Evolutionary conservation across 2,113 vertebrate genomes (phyloP).

Genomic region (Athene noctua): DNA sequence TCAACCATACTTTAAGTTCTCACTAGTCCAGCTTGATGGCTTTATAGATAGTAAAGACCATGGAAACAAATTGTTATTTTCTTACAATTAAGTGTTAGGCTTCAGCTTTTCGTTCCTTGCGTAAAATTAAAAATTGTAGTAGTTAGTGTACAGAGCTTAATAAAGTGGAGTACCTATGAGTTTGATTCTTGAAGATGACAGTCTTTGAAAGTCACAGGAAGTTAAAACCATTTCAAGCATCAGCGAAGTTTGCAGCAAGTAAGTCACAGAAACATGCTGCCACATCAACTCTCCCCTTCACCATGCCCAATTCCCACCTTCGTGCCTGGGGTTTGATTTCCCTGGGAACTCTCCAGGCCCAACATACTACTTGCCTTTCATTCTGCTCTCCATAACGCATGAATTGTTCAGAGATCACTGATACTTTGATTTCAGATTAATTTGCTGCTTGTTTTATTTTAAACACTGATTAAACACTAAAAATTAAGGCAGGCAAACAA

Average conservation of each 20-base stretch:
- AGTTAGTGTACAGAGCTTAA: neutral
- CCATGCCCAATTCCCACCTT: neutral
- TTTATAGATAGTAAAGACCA: neutral
- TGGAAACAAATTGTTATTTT: neutral
- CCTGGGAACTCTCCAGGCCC: neutral
- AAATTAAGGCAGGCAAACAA: neutral
- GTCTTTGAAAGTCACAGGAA: neutral
- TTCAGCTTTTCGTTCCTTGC: neutral
- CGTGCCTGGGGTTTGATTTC: too few species aligned
- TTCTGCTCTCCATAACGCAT: neutral
- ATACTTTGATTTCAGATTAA: neutral
- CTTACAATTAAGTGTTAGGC: neutral
- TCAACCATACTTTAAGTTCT: neutral
- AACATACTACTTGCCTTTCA: rapidly evolving
- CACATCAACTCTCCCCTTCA: rapidly evolving
- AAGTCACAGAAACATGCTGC: too few species aligned
- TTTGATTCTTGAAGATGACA: neutral
- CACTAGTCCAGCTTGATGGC: neutral
- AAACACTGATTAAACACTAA: neutral
- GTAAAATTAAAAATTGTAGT: neutral
- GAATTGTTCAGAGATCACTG: neutral
- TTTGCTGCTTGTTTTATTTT: neutral
- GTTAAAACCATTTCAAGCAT: neutral
- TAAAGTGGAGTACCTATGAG: neutral
- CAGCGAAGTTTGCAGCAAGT: neutral